A percentile compares a stretch with the other conserved stretches of the same genome.
Conservation (phyloP, 2,113 vertebrate species). For the Malurus alboscapulatus region DNA sequence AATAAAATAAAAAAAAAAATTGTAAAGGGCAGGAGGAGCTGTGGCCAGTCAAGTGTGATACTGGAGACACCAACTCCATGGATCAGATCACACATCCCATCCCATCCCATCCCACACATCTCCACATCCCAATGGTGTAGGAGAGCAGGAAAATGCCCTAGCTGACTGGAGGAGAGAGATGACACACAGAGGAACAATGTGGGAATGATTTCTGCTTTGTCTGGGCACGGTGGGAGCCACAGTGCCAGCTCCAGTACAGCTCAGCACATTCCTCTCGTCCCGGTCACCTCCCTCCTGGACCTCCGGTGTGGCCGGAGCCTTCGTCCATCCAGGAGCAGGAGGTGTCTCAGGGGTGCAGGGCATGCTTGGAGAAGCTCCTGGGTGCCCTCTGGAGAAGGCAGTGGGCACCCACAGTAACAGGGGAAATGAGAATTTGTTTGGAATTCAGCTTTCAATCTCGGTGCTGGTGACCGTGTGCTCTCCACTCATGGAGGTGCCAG, state of each 20-base stretch:
- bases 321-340: neutral
- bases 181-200: neutral
- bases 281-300: neutral
- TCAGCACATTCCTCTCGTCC: neutral
- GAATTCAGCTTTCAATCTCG: neutral
- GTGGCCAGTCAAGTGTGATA: neutral
- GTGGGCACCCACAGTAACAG: rapidly evolving
- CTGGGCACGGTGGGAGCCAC: neutral
- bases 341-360: neutral
- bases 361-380: neutral
- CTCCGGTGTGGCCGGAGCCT: neutral
- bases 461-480: rapidly evolving
- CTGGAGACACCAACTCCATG: rapidly evolving
- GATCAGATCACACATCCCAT: neutral
- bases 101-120: too few species aligned
- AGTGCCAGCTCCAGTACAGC: neutral
- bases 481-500: rapidly evolving
- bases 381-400: neutral
- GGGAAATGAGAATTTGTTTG: neutral
- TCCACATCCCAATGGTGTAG: neutral
- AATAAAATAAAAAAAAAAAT: neutral
- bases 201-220: neutral
- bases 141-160: neutral
- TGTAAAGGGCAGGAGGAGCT: neutral
- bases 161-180: neutral